Conservation (phyloP, 2,888 invertebrate species). For the Eustalomyia histrio region DNA sequence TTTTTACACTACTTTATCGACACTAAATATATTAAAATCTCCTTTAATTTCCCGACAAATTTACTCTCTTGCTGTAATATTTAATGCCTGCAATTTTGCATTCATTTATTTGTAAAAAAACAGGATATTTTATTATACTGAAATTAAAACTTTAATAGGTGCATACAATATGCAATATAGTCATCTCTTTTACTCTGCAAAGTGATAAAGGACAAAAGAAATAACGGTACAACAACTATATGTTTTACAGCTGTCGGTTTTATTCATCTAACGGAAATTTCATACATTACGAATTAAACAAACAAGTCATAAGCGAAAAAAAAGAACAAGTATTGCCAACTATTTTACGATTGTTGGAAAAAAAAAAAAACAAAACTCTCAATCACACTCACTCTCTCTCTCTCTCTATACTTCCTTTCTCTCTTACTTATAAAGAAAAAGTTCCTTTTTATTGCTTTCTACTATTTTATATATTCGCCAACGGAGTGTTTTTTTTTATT, state of each 20-base stretch:
- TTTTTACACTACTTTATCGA: conserved; percentile 53
- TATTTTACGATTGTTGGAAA: not conserved
- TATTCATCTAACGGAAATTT: conserved; percentile 49
- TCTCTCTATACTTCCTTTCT: not conserved
- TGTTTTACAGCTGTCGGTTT: conserved; percentile 43
- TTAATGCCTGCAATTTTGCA: conserved; percentile 36
- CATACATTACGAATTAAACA: conserved; percentile 32
- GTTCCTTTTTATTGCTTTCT: conserved; percentile 18
- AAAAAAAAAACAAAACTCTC: not conserved
- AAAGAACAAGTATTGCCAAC: conserved; percentile 51
- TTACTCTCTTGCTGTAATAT: conserved; percentile 6
- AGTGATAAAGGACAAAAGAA: conserved; percentile 19
- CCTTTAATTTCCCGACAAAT: not conserved
- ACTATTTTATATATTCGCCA: conserved; percentile 22
- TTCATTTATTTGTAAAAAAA: conserved; percentile 18
- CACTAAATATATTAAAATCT: conserved; percentile 24
- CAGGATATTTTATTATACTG: conserved; percentile 78
- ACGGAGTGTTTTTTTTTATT: conserved; percentile 15
- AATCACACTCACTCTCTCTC: not conserved
- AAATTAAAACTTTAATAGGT: conserved; percentile 68
- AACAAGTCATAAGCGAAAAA: not conserved
- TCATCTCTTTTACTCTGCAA: conserved; percentile 62
- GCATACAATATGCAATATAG: conserved; percentile 21
- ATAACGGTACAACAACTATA: conserved; percentile 45
- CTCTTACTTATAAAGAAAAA: conserved; percentile 6